A percentile compares a stretch with the other conserved stretches of the same genome.
Conservation (phyloP, 2,113 vertebrate genomes). For the Pionites leucogaster region DNA sequence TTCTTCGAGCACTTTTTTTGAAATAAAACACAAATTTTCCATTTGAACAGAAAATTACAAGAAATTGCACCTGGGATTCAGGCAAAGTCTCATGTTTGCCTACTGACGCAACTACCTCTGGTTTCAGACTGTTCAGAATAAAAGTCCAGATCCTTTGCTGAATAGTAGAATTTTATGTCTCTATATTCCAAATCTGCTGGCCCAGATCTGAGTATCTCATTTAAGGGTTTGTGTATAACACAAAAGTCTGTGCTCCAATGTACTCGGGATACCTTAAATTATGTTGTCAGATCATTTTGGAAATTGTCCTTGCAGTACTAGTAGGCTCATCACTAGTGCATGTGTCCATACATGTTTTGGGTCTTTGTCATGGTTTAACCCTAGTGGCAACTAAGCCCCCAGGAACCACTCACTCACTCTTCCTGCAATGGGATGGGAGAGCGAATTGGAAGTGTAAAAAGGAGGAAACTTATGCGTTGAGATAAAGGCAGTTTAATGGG, state of each 20-base stretch:
- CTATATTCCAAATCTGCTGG: not conserved
- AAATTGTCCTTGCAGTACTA: not conserved
- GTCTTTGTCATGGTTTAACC: not conserved
- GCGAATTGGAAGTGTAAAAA: not conserved
- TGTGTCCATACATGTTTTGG: accelerated
- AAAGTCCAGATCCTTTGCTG: not conserved
- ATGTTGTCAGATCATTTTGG: not conserved
- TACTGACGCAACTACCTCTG: not conserved
- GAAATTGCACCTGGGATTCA: not conserved
- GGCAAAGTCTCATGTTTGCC: not conserved
- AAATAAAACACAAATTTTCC: not conserved
- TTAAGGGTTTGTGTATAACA: accelerated
- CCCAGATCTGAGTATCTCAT: not conserved
- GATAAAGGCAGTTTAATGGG: not conserved
- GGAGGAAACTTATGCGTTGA: not conserved
- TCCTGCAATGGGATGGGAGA: not conserved
- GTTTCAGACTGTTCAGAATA: not conserved
- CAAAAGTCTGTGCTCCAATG: not conserved
- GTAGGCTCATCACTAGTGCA: not conserved
- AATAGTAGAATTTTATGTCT: not conserved
- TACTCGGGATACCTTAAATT: not conserved
- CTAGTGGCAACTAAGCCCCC: not conserved
- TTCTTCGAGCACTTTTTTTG: not conserved
- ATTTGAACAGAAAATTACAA: not conserved
- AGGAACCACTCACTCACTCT: not conserved